Conservation (phyloP, 2,888 invertebrate genomes). For the Elmis aenea region DNA sequence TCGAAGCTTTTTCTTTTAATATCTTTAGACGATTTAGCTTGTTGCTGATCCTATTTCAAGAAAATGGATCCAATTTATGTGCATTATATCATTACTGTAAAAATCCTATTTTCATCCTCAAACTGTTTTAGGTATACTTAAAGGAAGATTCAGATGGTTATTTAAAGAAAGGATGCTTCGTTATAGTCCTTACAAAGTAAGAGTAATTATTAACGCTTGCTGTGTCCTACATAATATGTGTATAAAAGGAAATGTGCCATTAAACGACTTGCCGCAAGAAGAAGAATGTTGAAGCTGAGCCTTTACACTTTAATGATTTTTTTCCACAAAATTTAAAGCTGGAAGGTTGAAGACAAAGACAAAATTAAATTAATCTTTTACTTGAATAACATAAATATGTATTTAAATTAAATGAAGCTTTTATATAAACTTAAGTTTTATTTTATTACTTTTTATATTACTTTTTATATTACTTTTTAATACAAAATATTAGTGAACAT, state of each 20-base stretch:
- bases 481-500: background rate
- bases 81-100: too few species aligned
- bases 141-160: background rate
- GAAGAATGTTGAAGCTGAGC: background rate
- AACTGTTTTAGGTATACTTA: background rate
- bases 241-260: background rate
- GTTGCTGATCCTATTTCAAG: too few species aligned
- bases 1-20: too few species aligned
- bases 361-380: background rate
- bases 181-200: background rate
- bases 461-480: background rate
- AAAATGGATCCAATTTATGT: too few species aligned
- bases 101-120: too few species aligned
- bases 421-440: background rate
- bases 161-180: background rate
- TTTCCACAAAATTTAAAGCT: background rate
- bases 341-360: background rate
- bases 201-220: background rate
- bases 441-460: background rate
- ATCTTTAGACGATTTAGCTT: too few species aligned
- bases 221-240: background rate
- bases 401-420: background rate
- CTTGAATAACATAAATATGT: background rate
- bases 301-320: background rate
- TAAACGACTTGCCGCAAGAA: background rate